These are phyloP conservation scores for Xylota segnis DNA, from an alignment of 2,888 invertebrate species.

Conservation along the genomic window DNA sequence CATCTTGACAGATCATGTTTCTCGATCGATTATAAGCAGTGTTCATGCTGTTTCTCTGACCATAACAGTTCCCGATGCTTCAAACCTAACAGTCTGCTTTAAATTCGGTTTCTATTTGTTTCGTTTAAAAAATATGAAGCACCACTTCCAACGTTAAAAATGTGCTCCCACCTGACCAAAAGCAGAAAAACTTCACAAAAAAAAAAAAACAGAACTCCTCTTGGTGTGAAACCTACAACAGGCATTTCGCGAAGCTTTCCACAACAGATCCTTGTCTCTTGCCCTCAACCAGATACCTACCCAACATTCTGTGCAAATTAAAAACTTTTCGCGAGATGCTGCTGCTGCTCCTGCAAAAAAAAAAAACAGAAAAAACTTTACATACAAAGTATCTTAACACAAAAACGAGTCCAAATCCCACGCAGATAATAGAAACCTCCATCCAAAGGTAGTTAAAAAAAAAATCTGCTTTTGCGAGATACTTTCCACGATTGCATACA, in stretches of 20 bases:
- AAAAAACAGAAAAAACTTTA: slow-evolving; percentile 3
- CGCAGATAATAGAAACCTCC: slow-evolving; percentile 51
- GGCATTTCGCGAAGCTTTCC: slow-evolving; percentile 31
- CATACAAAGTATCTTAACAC: slow-evolving; percentile 35
- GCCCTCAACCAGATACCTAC: slow-evolving; percentile 6
- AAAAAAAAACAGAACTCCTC: background rate
- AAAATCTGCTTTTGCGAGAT: background rate
- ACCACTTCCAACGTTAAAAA: background rate
- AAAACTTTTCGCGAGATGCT: slow-evolving; percentile 53
- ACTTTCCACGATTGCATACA: background rate
- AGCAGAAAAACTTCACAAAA: background rate
- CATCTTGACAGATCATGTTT: too few species aligned
- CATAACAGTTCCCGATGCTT: too few species aligned
- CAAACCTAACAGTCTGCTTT: too few species aligned
- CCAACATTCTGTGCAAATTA: slow-evolving; percentile 57
- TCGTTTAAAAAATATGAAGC: background rate
- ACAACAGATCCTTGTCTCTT: slow-evolving; percentile 38
- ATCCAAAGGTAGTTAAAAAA: slow-evolving; percentile 25
- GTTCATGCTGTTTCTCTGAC: too few species aligned
- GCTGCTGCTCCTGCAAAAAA: too few species aligned
- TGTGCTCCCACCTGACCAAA: slow-evolving; percentile 17
- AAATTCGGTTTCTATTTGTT: background rate
- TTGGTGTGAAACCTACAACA: background rate
- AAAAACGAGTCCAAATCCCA: slow-evolving; percentile 2
- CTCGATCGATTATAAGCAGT: too few species aligned